These are phyloP conservation scores for Morelia viridis DNA, from an alignment of 2,797 vertebrate genomes.

Conservation along the genomic window DNA sequence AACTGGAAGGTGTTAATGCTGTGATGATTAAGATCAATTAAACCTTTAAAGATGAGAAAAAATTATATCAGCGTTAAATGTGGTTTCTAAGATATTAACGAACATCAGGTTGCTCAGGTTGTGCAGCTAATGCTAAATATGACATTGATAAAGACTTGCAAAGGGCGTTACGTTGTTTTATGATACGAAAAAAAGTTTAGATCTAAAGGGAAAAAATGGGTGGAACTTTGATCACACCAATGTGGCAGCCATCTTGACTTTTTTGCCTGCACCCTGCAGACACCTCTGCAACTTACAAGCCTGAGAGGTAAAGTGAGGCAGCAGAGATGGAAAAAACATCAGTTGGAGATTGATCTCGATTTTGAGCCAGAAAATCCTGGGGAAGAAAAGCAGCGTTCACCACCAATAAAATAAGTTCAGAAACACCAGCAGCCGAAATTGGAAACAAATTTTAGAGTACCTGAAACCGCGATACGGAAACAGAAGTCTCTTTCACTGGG, in stretches of 20 bases:
- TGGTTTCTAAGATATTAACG: background rate
- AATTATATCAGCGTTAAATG: background rate
- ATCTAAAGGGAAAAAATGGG: background rate
- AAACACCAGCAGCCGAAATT: background rate
- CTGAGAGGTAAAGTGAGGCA: too few relatives aligned
- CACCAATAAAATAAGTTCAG: background rate
- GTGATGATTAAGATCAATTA: background rate
- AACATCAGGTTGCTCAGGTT: background rate
- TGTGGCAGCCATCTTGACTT: background rate
- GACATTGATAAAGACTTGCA: background rate
- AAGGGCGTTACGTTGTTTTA: background rate
- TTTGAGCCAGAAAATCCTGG: too few relatives aligned
- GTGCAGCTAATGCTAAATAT: background rate
- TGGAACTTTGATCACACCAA: background rate
- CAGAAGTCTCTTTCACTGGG: background rate
- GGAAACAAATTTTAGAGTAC: background rate
- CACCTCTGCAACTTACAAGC: too few relatives aligned
- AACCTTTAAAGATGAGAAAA: background rate
- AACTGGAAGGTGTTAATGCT: background rate
- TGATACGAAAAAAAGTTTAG: background rate
- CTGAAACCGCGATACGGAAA: background rate
- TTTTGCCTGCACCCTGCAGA: too few relatives aligned
- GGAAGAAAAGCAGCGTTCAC: background rate
- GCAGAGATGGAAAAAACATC: too few relatives aligned
- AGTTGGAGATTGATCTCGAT: too few relatives aligned